These are phyloP conservation scores for Lasioglossum albipes DNA, from an alignment of 1,140 invertebrate species.

Conservation along the genomic window DNA sequence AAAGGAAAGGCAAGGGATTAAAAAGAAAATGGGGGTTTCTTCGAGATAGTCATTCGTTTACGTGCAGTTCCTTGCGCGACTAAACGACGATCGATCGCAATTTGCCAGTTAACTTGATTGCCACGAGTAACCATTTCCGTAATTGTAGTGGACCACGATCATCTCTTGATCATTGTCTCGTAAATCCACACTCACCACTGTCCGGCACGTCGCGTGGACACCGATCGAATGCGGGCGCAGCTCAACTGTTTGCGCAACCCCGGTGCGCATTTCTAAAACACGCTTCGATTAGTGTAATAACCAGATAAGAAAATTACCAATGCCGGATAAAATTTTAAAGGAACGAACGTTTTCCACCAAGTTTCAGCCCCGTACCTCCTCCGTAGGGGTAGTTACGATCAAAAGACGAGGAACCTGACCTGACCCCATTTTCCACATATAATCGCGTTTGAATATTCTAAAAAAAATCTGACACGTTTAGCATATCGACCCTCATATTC, in stretches of 20 bases:
- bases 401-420: no score
- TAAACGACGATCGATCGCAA: slow-evolving; percentile 45
- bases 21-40: neutral
- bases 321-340: no score
- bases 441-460: no score
- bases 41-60: neutral
- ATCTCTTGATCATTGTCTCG: slow-evolving; percentile 59
- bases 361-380: no score
- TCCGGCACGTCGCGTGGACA: slow-evolving; percentile 50
- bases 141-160: slow-evolving; percentile 51
- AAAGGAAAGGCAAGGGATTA: no score
- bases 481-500: no score
- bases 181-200: slow-evolving; percentile 54
- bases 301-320: no score
- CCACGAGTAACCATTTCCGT: slow-evolving; percentile 50
- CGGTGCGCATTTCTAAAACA: neutral
- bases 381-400: no score
- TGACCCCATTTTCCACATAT: no score
- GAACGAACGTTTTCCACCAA: no score
- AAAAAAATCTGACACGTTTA: no score
- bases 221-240: slow-evolving; percentile 5
- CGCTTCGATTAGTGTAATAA: no score
- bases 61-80: slow-evolving; percentile 34
- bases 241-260: neutral
- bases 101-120: slow-evolving; percentile 55